These are phyloP conservation scores for Ptychoptera albimana DNA, from an alignment of 2,888 invertebrate species.

Conservation along the genomic window DNA sequence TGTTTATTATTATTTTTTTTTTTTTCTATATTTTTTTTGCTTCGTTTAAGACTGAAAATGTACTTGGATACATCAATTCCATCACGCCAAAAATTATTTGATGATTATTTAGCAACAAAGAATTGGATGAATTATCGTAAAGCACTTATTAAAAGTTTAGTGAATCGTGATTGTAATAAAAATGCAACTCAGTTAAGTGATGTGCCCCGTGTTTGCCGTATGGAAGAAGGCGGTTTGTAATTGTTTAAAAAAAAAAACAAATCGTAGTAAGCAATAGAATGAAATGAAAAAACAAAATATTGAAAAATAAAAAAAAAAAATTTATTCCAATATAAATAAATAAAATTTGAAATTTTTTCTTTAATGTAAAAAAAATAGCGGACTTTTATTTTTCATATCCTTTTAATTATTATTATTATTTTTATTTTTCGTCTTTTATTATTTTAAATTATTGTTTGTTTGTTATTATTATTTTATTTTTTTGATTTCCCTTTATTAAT, in stretches of 20 bases:
- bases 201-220: conserved; percentile 26
- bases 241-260: not conserved
- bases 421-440: no score
- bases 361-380: no score
- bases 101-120: conserved; percentile 19
- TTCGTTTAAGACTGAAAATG: conserved; percentile 15
- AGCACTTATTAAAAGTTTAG: conserved; percentile 14
- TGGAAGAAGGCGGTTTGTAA: conserved; percentile 15
- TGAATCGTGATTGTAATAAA: not conserved
- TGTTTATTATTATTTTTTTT: not conserved
- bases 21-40: no score
- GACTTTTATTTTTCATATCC: no score
- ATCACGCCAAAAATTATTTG: conserved; percentile 20
- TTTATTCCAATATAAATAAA: no score
- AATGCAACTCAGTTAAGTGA: conserved; percentile 20
- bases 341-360: no score
- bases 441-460: no score
- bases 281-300: no score
- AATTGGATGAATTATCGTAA: conserved; percentile 24
- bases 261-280: not conserved
- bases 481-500: no score
- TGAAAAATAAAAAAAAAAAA: no score
- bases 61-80: conserved; percentile 24
- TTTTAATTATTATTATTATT: no score
- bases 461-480: no score